phyloP scores from a whole-genome alignment of 2,888 invertebrate species.

The Polydrusus pterygomalis region DNA sequence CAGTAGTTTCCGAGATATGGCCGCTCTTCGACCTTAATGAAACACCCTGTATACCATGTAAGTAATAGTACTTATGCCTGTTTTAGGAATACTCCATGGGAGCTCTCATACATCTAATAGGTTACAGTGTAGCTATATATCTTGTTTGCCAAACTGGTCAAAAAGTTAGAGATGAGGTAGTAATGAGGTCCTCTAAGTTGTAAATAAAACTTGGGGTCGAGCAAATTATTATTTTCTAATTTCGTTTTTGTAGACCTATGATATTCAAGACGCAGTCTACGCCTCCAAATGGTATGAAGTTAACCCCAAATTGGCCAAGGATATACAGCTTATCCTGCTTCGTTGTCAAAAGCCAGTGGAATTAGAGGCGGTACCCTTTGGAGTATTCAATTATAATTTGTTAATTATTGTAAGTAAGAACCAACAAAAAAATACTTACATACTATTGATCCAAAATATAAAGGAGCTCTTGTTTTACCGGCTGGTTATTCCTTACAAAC shows the following conservation, averaged over 20 bases:
- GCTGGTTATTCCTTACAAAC: too few species aligned
- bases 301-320: constrained; percentile 20
- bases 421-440: too few species aligned
- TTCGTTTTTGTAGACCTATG: constrained; percentile 24
- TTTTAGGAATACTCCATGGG: constrained; percentile 45
- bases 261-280: constrained; percentile 38
- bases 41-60: too few species aligned
- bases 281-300: constrained; percentile 34
- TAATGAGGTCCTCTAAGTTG: too few species aligned
- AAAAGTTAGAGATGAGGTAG: constrained; percentile 37
- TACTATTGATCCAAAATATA: too few species aligned
- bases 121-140: constrained; percentile 37
- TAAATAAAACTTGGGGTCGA: too few species aligned
- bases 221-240: too few species aligned
- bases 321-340: constrained; percentile 30
- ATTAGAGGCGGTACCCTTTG: constrained; percentile 40
- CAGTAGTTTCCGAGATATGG: too few species aligned
- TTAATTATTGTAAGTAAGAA: constrained; percentile 33
- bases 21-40: too few species aligned
- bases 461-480: too few species aligned
- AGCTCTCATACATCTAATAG: constrained; percentile 40
- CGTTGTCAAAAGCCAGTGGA: constrained; percentile 38
- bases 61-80: not conserved
- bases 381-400: constrained; percentile 36
- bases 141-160: constrained; percentile 44